Percentiles rank a stretch among this genome's conserved stretches.
Evolutionary conservation across 2,113 vertebrate genomes (phyloP).

Genomic region (Cyanocitta stelleri): DNA sequence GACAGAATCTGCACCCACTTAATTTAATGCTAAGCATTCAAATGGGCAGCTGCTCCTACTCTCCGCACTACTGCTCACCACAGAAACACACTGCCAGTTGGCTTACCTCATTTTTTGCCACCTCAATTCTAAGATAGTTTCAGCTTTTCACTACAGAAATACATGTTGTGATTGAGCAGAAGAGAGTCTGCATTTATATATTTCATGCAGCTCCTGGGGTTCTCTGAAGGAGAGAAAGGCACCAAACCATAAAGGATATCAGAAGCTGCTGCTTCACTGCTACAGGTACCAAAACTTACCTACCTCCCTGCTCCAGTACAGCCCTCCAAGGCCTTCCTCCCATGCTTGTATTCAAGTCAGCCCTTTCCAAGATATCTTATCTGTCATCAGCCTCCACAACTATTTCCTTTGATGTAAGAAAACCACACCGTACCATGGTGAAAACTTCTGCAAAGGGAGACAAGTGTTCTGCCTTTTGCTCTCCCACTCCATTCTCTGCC

Average conservation of each 20-base stretch:
- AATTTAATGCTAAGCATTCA: not conserved
- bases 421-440: not conserved
- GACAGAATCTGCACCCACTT: not conserved
- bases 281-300: not conserved
- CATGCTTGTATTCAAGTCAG: not conserved
- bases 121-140: not conserved
- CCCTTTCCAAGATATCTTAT: not conserved
- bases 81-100: not conserved
- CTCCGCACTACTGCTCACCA: not conserved
- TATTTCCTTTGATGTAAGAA: not conserved
- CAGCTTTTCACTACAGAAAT: not conserved
- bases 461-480: not conserved
- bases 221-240: not conserved
- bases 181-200: not conserved
- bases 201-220: not conserved
- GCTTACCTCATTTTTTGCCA: not conserved
- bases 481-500: not conserved
- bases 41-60: not conserved
- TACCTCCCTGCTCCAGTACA: not conserved
- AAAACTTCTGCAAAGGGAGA: not conserved
- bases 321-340: not conserved
- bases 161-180: not conserved
- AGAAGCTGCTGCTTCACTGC: not conserved
- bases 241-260: not conserved
- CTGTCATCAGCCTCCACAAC: not conserved